Base-by-base conservation (phyloP, 1,140 invertebrate species). In the Ceratina australensis region DNA sequence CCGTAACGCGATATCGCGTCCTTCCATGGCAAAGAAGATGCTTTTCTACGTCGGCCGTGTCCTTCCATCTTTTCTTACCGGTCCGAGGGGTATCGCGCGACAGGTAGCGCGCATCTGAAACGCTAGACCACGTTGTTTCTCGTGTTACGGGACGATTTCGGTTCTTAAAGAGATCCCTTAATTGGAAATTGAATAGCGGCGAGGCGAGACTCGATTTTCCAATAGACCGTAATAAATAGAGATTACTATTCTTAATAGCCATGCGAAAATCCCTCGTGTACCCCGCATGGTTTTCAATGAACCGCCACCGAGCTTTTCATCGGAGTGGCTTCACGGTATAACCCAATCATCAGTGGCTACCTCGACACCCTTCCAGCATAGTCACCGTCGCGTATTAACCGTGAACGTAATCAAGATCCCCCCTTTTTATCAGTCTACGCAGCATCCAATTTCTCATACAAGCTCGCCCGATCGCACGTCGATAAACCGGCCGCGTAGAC, bases 1-100 rank as follows among this genome's bases (percentile, higher is more conserved):
- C 75, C 73, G 89, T 88, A 89, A 90, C 82, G 72, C 78, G 89
- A 90, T 88, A 90, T 81, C 86, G 72, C 76, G 84, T 88, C 82
- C 82, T 87, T 87, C 86, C 84, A 71, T 72, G 75, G 76, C 83
- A 59, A 42, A 42, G 33, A 42, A 80, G 80, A 86, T 81, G 81
- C 82, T 79, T 87, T 86, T 82, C 81, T 81, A 12, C 20, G 18
- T 20, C 20, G 5, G 16, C 10, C 10, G 47, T 52, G 47, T 66
- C 22, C 22, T 16, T 26, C 52, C 47, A 54, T 20, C 49, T 22
- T 77, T 54, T 50, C 47, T 61, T 22, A 16, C 54, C 47, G 52
- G 33, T 5, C 54, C n/a, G 24, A 49, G 54, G 56, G 57, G 33
- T 42, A 22, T 28, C 47, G 49, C 13, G 47, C 61, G 59, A 67